Percentiles rank a stretch among this genome's conserved stretches.
These are phyloP conservation scores for Clytia hemisphaerica DNA, from an alignment of 30 jellyfish, hydroid and myxozoan genomes.

Conservation along the genomic window DNA sequence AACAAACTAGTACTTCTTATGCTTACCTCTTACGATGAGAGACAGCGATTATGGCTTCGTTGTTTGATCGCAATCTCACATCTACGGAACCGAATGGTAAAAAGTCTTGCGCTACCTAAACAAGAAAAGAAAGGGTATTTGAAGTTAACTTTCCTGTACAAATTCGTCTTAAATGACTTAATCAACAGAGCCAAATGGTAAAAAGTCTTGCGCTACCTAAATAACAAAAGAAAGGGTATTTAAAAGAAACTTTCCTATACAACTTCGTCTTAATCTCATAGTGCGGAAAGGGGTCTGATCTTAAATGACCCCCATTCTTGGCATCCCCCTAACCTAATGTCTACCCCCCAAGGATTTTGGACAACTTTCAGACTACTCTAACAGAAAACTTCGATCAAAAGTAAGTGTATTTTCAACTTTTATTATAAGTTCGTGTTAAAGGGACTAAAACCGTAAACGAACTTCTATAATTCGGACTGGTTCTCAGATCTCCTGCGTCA, in stretches of 20 bases:
- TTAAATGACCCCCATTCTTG: too few species aligned
- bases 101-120: slow-evolving; percentile 64
- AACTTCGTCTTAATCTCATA: not conserved
- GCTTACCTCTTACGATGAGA: slow-evolving; percentile 50
- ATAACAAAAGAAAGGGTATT: not conserved
- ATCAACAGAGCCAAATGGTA: slow-evolving; percentile 64
- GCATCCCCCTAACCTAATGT: too few species aligned
- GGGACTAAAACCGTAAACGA: too few species aligned
- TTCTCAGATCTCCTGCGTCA: too few species aligned
- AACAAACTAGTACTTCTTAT: too few species aligned
- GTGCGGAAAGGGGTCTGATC: too few species aligned
- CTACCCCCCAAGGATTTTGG: too few species aligned
- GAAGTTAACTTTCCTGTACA: not conserved
- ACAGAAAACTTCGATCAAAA: too few species aligned
- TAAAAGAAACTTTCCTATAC: not conserved
- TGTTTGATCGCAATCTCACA: slow-evolving; percentile 26
- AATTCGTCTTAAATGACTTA: not conserved
- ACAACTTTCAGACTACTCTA: too few species aligned
- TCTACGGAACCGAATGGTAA: slow-evolving; percentile 64
- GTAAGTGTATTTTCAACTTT: too few species aligned
- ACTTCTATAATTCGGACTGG: too few species aligned
- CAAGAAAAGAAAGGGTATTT: not conserved
- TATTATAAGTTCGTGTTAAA: too few species aligned
- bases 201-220: slow-evolving; percentile 64
- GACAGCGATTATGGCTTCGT: slow-evolving; percentile 45